Base-by-base conservation (phyloP, 2,888 invertebrate genomes). In the Chalcis sispes region DNA sequence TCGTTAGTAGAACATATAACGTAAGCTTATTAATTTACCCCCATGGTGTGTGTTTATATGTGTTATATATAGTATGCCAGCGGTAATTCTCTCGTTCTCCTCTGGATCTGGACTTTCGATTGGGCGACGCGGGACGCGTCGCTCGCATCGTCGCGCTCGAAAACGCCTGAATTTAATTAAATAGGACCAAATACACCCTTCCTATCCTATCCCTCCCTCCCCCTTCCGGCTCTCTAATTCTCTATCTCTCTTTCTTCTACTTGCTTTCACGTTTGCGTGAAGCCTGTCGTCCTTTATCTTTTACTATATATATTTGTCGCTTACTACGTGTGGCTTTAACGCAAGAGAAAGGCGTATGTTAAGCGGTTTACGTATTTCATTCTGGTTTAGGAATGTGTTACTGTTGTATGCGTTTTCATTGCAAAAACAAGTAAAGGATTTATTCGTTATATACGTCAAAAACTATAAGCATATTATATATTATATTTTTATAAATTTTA, bases 91-190 rank as follows among this genome's bases (percentile, higher is more conserved):
- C 61, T 59, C 32, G 29, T 48, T 71, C 77, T 73, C 77, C 64
- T 73, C 32, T 59, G 25, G 7, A 36, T 36, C 23, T 36, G 66
- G 52, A 67, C 67, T 67, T 69, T 42, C 61, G 66, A 62, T 58
- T 62, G 72, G 72, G 15, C 48, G 72, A 58, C 52, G 59, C 74
- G 72, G 72, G 78, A 77, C 76, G 71, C 65, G 56, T 59, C 42
- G 71, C 70, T 79, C 56, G 77, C 79, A 80, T 80, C 79, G 79
- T 78, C 75, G 77, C 80, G 79, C 77, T 83, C 79, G 83, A 83
- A 84, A 86, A 83, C 83, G 84, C 82, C 84, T 84, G 85, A 85
- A 88, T 88, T 88, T 88, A 88, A 88, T 88, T 88, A 88, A 88
- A 87, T 82, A 81, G 81, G 80, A 75, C 52, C 71, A 48, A 61